phyloP scores from a whole-genome alignment of 2,797 vertebrate species.

The Odontamblyopus lacepedii region DNA sequence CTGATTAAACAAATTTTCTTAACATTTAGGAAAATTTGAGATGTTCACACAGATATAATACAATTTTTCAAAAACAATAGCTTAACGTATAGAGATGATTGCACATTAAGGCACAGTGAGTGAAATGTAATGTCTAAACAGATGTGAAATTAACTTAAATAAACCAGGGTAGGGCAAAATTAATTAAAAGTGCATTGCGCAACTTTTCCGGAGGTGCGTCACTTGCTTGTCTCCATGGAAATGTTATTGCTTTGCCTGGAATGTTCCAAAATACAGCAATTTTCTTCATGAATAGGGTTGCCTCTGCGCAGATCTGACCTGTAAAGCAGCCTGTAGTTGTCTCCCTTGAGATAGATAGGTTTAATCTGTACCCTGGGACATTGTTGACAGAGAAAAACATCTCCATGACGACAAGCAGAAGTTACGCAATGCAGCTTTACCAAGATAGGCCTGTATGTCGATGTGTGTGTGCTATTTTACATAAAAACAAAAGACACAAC shows the following conservation, averaged over 20 bases:
- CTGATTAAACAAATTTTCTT: neutral
- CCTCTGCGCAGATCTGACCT: no score
- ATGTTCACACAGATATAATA: neutral
- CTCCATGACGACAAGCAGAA: no score
- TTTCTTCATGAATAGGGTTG: no score
- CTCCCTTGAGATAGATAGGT: no score
- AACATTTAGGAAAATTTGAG: neutral
- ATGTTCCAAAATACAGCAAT: no score
- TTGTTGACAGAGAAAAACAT: no score
- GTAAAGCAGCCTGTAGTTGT: no score
- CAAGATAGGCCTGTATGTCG: conserved; percentile 20
- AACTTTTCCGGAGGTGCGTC: no score
- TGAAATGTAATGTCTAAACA: conserved; percentile 52
- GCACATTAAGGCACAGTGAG: conserved; percentile 81
- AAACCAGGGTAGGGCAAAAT: conserved; percentile 48
- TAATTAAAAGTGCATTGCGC: neutral
- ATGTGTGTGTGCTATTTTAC: conserved; percentile 74
- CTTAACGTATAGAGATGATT: conserved; percentile 36
- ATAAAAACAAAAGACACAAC: conserved; percentile 75
- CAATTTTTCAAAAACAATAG: conserved; percentile 18
- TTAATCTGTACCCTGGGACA: no score
- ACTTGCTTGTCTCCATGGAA: no score
- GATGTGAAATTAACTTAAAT: conserved; percentile 45
- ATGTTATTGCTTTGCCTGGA: no score
- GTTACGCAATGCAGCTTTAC: conserved; percentile 26